Conservation (phyloP, 2,888 invertebrate species). For the Prosapia bicincta region DNA sequence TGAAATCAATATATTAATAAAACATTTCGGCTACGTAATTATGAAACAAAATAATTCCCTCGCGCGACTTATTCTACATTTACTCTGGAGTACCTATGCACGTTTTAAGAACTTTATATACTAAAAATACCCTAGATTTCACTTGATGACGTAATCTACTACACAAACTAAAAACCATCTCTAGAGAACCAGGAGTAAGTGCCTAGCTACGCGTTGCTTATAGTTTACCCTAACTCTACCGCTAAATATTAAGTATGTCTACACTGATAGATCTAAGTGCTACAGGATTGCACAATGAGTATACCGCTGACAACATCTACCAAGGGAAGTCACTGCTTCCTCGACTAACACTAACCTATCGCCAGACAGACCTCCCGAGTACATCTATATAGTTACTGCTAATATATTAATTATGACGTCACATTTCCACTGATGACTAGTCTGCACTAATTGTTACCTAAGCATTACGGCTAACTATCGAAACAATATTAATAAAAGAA, state of each 20-base stretch:
- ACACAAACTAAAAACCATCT: no score
- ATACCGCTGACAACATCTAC: not conserved
- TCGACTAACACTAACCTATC: no score
- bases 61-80: not conserved
- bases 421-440: no score
- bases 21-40: not conserved
- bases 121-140: no score
- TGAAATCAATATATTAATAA: not conserved
- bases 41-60: not conserved
- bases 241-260: constrained; percentile 2
- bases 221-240: not conserved
- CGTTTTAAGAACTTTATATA: no score
- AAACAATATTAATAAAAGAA: no score
- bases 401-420: no score
- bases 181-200: not conserved
- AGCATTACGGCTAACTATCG: not conserved
- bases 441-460: not conserved
- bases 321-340: no score
- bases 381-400: no score
- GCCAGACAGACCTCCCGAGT: no score
- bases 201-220: not conserved
- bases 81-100: no score
- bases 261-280: not conserved
- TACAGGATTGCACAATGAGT: not conserved
- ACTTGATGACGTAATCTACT: no score